Conservation (phyloP, 2,888 invertebrate genomes). For the Eretmocerus hayati region DNA sequence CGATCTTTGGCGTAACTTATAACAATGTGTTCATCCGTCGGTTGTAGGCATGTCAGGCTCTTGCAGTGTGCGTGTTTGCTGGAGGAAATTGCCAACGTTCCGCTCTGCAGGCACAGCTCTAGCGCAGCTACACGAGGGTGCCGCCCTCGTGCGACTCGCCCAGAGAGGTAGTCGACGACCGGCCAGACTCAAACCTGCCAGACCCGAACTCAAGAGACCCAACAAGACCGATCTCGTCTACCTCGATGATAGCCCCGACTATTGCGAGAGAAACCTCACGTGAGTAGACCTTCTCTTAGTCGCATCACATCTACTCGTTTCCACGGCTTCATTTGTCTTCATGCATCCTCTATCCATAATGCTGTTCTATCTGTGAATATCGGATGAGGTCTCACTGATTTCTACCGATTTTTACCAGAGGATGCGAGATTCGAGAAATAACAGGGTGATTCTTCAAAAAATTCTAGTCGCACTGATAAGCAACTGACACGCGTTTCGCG, state of each 20-base stretch:
- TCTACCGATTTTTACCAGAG: too few relatives aligned
- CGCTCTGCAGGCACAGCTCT: slow-evolving; percentile 70
- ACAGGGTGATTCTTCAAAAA: too few relatives aligned
- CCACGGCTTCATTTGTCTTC: too few relatives aligned
- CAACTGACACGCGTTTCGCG: too few relatives aligned
- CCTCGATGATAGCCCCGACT: slow-evolving; percentile 85
- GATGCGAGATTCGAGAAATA: too few relatives aligned
- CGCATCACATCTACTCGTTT: too few relatives aligned
- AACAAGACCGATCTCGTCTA: slow-evolving; percentile 87
- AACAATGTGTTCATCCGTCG: background rate
- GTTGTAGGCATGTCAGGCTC: slow-evolving; percentile 70
- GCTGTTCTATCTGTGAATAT: too few relatives aligned
- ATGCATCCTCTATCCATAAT: too few relatives aligned
- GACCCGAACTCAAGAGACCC: slow-evolving; percentile 75
- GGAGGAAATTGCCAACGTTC: slow-evolving; percentile 76
- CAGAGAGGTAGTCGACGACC: slow-evolving; percentile 57
- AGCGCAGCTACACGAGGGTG: slow-evolving; percentile 77
- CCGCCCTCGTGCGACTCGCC: slow-evolving; percentile 66
- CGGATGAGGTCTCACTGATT: too few relatives aligned
- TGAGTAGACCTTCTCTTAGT: too few relatives aligned
- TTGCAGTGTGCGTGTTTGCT: slow-evolving; percentile 84
- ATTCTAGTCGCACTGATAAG: too few relatives aligned
- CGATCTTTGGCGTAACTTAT: background rate
- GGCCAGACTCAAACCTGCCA: slow-evolving; percentile 65
- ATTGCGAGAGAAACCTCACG: slow-evolving; percentile 80